Base-by-base conservation (phyloP, 2,797 vertebrate species). In the Odontamblyopus rebecca region DNA sequence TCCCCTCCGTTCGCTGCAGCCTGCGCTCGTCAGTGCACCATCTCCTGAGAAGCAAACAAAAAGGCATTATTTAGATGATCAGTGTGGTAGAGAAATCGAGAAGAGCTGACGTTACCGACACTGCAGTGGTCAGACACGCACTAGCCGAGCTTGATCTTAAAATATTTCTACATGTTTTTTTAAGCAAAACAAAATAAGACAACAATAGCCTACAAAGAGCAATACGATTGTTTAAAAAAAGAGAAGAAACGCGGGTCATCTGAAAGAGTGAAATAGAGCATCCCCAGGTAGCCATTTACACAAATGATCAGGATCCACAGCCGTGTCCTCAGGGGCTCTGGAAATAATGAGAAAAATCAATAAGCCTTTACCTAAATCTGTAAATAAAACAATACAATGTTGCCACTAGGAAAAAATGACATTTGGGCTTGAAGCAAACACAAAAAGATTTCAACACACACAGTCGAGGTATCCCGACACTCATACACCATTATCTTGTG, bases 11-110 rank as follows among this genome's bases (percentile, higher is more conserved):
- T 88, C 85, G 83, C 89, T 90, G 90, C 91, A 93, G 92, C 83
- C 84, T 88, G 86, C 15, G 78, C 81, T 86, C 77, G 85, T 93
- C 90, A 93, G 86, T 79, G 92, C 91, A 92, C 89, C 91, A 86
- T 93, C 81, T 82, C 80, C 89, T 89, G 64, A 75, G 83, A 81
- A 77, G n/a, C 75, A 81, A 67, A 76, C 60, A 82, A 61, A 38
- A 26, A 63, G 70, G 78, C 15, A n/a, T 48, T 2, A 57, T 23
- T 60, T n/a, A 71, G n/a, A 30, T 27, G 16, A 35, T 32, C 66
- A 16, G 6, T 27, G 67, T 44, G 56, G 38, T 6, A 16, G 35
- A 6, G 1, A 51, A 4, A 41, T 29, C 1, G 5, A 56, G 79
- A 67, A 75, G 75, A 50, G 74, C 63, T 67, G 57, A 77, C 73